Evolutionary conservation across 2,113 vertebrate species (phyloP), one percentile per base, ranked within the genome.

Genomic region (Erpornis zantholeuca): DNA sequence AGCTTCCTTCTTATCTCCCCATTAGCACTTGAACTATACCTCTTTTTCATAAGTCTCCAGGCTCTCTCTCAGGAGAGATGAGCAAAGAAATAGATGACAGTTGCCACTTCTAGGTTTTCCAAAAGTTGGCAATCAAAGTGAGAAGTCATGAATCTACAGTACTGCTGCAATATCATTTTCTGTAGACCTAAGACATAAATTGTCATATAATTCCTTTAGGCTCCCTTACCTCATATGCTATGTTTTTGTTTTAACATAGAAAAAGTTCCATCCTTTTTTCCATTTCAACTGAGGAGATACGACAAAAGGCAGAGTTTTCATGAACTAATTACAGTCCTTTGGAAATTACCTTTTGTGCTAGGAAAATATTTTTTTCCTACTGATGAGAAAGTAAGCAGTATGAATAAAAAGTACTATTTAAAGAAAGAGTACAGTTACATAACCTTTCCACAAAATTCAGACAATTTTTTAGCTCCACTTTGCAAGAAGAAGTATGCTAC

Each of bases 361-460:
- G 90, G 90, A 97, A 98, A 98, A 98, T 96, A 98, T 91, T 93
- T 83, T 61, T 72, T 60, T 63, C 49, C 96, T 94, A 75, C 86
- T 76, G 95, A 98, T 96, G 91, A 98, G 96, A 97, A 97, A 96
- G 96, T 96, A 97, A 98, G 97, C 97, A 96, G 96, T 96, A 97
- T 96, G 97, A 98, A 98, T 97, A 96, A 98, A 97, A 98, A 93
- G 96, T 91, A 94, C 97, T 98, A 98, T 98, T 98, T 98, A 98
- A 98, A 97, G 98, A 97, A 98, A 97, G 95, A 98, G 98, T 97
- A 98, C 98, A 98, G 98, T 98, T 98, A 98, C 92, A 96, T 98
- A 98, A 98, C 96, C 97, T 97, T 97, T 98, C 96, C 97, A 98
- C 95, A 98, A 97, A 98, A 98, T 97, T 97, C 96, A 97, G 97